Base-by-base conservation (phyloP, 2,113 vertebrate species). In the Pachycephala philippinensis region DNA sequence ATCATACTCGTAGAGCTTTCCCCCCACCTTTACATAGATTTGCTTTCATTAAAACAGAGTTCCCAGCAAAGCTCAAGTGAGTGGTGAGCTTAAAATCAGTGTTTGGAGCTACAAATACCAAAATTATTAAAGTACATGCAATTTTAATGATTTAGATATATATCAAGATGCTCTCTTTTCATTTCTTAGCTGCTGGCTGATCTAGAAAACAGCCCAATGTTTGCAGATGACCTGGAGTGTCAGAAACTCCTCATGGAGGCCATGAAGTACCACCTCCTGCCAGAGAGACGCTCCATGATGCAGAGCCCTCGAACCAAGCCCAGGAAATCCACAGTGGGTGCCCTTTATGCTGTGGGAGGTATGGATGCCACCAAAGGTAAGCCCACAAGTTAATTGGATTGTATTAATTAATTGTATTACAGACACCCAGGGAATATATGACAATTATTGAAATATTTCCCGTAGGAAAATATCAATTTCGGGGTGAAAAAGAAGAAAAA, bases 221-320 rank as follows among this genome's bases (percentile, higher is more conserved):
- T 99, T 98, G 98, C 98, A 45, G 98, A 98, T 10, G 98, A 99
- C 89, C 97, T 99, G 65, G 99, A 99, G 89, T 99, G 99, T 89
- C 99, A 99, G 95, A 99, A 99, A 53, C 98, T 99, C 13, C 98
- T 99, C 14, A 99, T 99, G 99, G 99, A 99, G 97, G 99, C 99
- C 59, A 99, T 99, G 99, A 99, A 99, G 89, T 99, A 99, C 75
- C 99, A 99, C 81, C 98, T 99, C 9, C 97, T 99, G 71, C 99
- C 99, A 11, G 99, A 99, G 74, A 98, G 99, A 85, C 97, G 99
- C 21, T 98, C 99, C 14, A 99, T 99, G 99, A 98, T 99, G 97
- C 99, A 99, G 94, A 99, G 99, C 71, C 99, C 99, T 30, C 97
- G 99, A 69, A 99, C 99, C 8, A 99, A 99, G 94, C 99, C 99